Evolutionary conservation across 1,140 invertebrate species (phyloP).

Genomic region (Cotesia vestalis): DNA sequence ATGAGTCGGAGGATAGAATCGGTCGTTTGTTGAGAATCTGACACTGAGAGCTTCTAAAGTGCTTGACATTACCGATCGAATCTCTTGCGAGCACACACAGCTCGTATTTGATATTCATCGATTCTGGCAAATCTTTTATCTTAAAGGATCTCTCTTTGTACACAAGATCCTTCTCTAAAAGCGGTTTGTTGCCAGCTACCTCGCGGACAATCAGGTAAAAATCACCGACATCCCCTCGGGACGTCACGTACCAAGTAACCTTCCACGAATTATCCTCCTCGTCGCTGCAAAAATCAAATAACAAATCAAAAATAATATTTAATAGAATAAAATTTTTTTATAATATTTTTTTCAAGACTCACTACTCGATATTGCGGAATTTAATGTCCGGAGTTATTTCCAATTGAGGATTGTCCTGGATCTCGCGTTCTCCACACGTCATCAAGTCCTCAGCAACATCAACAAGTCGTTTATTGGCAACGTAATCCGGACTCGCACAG

Average conservation of each 20-base stretch:
- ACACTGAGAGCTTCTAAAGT: conserved; percentile 62
- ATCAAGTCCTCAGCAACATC: conserved; percentile 74
- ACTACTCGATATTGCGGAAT: conserved; percentile 78
- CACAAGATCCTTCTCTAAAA: conserved; percentile 59
- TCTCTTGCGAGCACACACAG: conserved; percentile 62
- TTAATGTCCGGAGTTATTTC: conserved; percentile 77
- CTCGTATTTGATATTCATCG: conserved; percentile 51
- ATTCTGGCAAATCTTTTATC: conserved; percentile 51
- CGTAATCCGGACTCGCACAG: conserved; percentile 71
- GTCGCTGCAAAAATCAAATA: conserved; percentile 60
- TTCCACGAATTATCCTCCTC: conserved; percentile 66
- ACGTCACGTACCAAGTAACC: conserved; percentile 73
- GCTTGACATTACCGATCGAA: conserved; percentile 63
- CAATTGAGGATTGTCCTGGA: conserved; percentile 65
- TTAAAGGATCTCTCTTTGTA: conserved; percentile 61
- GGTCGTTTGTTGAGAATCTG: conserved; percentile 50
- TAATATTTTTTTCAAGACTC: conserved; percentile 60
- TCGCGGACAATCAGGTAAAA: conserved; percentile 76
- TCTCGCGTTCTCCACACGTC: conserved; percentile 68
- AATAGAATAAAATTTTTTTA: too few relatives aligned
- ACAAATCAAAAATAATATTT: too few relatives aligned
- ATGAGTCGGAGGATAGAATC: not conserved
- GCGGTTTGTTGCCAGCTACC: conserved; percentile 53
- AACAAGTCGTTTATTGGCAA: conserved; percentile 66
- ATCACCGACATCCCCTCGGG: conserved; percentile 78